A percentile compares a stretch with the other conserved stretches of the same genome.
Evolutionary conservation across 1,140 invertebrate species (phyloP).

Genomic region (Pseudomyrmex dendroicus): DNA sequence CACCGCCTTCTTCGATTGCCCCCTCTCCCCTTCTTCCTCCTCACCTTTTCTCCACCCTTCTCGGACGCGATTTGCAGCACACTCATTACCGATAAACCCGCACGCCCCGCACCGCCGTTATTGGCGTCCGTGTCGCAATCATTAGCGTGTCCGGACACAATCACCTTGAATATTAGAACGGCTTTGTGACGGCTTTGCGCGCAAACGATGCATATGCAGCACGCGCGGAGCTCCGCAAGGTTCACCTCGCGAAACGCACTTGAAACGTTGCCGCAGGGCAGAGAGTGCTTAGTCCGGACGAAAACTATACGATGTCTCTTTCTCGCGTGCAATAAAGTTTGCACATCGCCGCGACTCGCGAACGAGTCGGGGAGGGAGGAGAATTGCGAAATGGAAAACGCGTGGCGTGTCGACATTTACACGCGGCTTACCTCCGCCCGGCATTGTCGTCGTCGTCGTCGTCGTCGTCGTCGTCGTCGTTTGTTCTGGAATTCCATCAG

Average conservation of each 20-base stretch:
- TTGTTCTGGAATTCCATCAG: constrained; percentile 59
- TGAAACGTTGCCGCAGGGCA: constrained; percentile 22
- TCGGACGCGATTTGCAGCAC: constrained; percentile 39
- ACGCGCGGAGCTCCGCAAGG: constrained; percentile 59
- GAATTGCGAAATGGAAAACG: constrained; percentile 68
- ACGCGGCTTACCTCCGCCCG: constrained; percentile 38
- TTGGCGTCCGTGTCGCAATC: constrained; percentile 69
- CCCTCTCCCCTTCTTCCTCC: background rate
- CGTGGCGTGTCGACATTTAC: constrained; percentile 64
- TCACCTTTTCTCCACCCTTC: background rate
- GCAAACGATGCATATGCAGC: constrained; percentile 59
- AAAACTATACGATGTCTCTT: too few relatives aligned
- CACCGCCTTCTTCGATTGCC: constrained; percentile 36
- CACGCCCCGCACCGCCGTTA: constrained; percentile 12
- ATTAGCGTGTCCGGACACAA: constrained; percentile 68
- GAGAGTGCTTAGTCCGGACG: too few relatives aligned
- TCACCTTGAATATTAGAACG: constrained; percentile 73
- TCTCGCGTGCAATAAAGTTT: constrained; percentile 37
- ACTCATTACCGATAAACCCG: too few relatives aligned
- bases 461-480: constrained; percentile 30
- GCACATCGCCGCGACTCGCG: constrained; percentile 26
- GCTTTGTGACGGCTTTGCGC: constrained; percentile 33
- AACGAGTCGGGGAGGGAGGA: constrained; percentile 7
- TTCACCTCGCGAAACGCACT: constrained; percentile 38
- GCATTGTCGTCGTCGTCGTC: constrained; percentile 25